These are phyloP conservation scores for Sinosuthora webbiana DNA, from an alignment of 2,113 vertebrate genomes.

Conservation along the genomic window DNA sequence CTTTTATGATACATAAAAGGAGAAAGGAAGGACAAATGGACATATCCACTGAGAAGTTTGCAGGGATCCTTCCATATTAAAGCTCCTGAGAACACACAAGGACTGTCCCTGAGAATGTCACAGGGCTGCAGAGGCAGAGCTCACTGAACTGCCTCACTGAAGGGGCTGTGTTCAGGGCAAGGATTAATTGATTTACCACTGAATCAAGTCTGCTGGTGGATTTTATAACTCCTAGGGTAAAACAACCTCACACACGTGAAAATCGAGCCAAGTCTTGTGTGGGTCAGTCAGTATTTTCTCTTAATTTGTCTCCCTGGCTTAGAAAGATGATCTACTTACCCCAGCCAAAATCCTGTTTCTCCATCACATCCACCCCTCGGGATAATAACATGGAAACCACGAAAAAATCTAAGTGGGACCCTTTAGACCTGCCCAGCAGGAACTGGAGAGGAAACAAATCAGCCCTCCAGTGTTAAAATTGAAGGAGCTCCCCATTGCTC, in stretches of 20 bases:
- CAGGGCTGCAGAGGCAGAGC: not conserved
- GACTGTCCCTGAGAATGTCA: not conserved
- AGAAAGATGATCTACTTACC: not conserved
- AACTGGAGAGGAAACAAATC: not conserved
- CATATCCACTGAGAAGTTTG: not conserved
- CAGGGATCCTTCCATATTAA: not conserved
- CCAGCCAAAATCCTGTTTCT: not conserved
- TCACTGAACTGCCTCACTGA: not conserved
- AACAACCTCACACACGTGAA: accelerated
- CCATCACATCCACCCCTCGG: not conserved
- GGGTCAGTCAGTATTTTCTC: not conserved
- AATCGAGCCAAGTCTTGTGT: not conserved
- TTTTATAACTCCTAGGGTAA: not conserved
- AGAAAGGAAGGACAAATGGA: conserved; percentile 1
- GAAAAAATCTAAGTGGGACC: not conserved
- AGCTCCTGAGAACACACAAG: not conserved
- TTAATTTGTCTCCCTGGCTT: not conserved
- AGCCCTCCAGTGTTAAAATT: not conserved
- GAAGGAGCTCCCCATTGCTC: not conserved
- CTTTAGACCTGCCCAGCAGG: not conserved
- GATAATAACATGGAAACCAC: not conserved
- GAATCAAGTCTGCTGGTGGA: not conserved
- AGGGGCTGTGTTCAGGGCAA: not conserved
- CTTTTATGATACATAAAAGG: not conserved
- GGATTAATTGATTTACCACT: not conserved